phyloP scores from a whole-genome alignment of 2,797 vertebrate species.

The Tenualosa ilisha region DNA sequence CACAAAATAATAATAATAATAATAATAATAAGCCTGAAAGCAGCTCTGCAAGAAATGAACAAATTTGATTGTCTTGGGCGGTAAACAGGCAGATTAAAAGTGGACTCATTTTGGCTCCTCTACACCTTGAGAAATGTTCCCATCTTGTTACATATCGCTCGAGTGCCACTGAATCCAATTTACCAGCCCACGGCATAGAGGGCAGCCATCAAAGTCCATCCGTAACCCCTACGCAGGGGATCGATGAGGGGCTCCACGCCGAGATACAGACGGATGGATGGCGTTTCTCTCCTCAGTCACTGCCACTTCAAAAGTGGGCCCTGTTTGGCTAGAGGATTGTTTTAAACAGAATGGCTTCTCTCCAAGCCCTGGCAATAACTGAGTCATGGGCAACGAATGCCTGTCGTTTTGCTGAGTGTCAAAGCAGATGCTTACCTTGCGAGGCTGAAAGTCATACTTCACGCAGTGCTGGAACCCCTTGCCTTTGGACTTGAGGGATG shows the following conservation, averaged over 20 bases:
- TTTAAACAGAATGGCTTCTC: not conserved
- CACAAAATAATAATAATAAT: not conserved
- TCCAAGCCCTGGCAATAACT: not conserved
- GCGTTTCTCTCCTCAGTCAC: not conserved
- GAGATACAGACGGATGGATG: not conserved
- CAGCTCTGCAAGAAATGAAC: not conserved
- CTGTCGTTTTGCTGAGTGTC: not conserved
- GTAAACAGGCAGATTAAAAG: not conserved
- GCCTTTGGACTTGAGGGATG: conserved; percentile 97
- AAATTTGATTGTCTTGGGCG: not conserved
- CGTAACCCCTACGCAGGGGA: conserved; percentile 1
- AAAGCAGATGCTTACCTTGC: conserved; percentile 80
- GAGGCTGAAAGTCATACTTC: conserved; percentile 97
- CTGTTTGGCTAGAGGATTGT: not conserved
- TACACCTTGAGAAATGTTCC: not conserved
- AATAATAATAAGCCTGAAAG: not conserved
- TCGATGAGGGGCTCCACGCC: not conserved
- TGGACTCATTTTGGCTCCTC: not conserved
- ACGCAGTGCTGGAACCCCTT: conserved; percentile 98
- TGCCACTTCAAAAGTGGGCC: not conserved
- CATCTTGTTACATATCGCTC: not conserved
- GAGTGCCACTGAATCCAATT: not conserved
- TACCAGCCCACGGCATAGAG: not conserved
- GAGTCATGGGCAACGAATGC: not conserved
- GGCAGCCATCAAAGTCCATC: not conserved